These are phyloP conservation scores for Hylyphantes graminicola DNA, from an alignment of 1,140 invertebrate genomes.

Conservation along the genomic window DNA sequence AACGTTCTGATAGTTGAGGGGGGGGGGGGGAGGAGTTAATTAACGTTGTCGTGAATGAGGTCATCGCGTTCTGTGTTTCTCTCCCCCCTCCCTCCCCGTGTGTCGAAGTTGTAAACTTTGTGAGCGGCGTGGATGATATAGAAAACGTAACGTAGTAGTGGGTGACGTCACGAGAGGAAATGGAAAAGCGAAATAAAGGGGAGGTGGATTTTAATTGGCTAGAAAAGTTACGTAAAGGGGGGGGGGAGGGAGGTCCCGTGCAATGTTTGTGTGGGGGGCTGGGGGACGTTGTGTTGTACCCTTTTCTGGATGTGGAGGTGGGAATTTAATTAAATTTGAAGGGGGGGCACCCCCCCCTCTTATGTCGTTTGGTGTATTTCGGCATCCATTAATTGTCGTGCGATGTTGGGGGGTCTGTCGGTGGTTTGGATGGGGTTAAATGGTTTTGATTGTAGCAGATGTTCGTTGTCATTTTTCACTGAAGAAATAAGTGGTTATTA, in stretches of 20 bases:
- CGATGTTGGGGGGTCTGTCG: too few relatives aligned
- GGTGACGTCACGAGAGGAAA: conserved; percentile 51
- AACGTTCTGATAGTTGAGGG: too few relatives aligned
- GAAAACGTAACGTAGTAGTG: conserved; percentile 48
- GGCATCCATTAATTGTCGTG: too few relatives aligned
- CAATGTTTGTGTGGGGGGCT: conserved; percentile 35
- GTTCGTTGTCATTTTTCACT: too few relatives aligned
- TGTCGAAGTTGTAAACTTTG: conserved; percentile 10
- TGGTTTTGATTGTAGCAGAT: too few relatives aligned
- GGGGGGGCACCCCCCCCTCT: not conserved
- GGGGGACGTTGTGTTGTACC: not conserved
- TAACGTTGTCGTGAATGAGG: conserved; percentile 58
- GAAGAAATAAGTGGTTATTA: too few relatives aligned
- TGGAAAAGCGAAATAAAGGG: conserved; percentile 31
- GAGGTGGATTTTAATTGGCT: conserved; percentile 52
- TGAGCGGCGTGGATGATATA: conserved; percentile 49
- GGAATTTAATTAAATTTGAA: not conserved
- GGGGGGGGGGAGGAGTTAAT: conserved; percentile 32
- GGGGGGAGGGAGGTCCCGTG: conserved; percentile 9
- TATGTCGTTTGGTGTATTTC: too few relatives aligned
- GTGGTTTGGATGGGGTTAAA: too few relatives aligned
- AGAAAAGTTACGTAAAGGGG: conserved; percentile 26
- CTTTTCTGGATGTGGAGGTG: too few relatives aligned
- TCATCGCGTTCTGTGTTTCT: conserved; percentile 45
- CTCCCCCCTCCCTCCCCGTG: not conserved